Base-by-base conservation (phyloP, 2,888 invertebrate genomes). In the Tineola bisselliella region DNA sequence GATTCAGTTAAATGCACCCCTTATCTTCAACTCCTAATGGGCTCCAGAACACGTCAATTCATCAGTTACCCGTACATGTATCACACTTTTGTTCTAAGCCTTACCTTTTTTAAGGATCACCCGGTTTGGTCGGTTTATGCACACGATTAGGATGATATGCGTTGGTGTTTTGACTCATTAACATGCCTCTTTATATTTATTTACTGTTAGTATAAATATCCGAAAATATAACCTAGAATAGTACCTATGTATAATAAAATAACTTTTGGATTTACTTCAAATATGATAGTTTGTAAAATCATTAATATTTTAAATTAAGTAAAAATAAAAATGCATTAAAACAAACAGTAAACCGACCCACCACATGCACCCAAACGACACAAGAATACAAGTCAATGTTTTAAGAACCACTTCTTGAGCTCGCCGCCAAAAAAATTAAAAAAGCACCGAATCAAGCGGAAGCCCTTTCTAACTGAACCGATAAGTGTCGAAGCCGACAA, bases 31-130 rank as follows among this genome's bases (percentile, higher is more conserved):
- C 76, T 44, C 75, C 79, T 84, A 86, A 84, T 84, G 86, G 86
- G 76, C 73, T 69, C 77, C 70, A 72, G 72, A 78, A 86, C 84
- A 84, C 79, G 84, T 84, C 86, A 84, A 86, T 86, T 84, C 84
- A 84, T 86, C 86, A 84, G 83, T 73, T 71, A 73, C 70, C 68
- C 69, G 72, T 76, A 73, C 70, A 68, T 70, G 72, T 76, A 75
- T 73, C 79, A 66, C 68, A 67, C 69, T 60, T 59, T 59, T 59
- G 44, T 59, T 59, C 56, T 56, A 56, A 48, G 15, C 56, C 48
- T 11, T 25, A 56, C 56, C 25, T 56, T 56, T 56, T 56, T 56
- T 56, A 56, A 12, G 56, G 18, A 48, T 13, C 48, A 17, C 38
- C 17, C 48, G 48, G 48, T 43, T 43, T 43, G 43, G 4, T 13